Conservation (phyloP, 1,140 invertebrate species). For the Lasioglossum baleicum region DNA sequence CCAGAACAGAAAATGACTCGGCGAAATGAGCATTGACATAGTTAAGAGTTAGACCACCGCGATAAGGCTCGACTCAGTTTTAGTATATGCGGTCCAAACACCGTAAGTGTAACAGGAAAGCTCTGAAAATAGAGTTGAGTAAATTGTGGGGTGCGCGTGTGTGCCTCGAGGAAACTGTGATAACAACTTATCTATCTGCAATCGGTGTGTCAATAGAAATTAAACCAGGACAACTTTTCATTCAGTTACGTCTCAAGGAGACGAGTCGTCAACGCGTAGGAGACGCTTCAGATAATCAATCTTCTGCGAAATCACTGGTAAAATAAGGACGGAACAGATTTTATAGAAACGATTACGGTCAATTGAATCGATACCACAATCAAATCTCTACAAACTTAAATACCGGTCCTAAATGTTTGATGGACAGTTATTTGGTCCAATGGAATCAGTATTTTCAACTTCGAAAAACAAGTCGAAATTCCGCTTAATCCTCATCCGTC, state of each 20-base stretch:
- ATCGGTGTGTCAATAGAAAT: not conserved
- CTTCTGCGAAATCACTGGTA: not conserved
- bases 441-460: no score
- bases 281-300: not conserved
- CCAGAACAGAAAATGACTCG: no score
- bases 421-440: no score
- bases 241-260: not conserved
- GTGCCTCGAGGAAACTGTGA: not conserved
- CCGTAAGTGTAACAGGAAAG: not conserved
- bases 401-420: no score
- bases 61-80: not conserved
- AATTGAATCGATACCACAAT: no score
- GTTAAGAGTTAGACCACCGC: not conserved
- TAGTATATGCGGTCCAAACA: not conserved
- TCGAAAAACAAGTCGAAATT: no score
- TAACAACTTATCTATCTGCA: not conserved
- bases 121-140: not conserved
- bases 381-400: no score
- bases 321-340: no score
- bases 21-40: not conserved
- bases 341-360: no score
- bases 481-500: no score
- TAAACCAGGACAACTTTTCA: not conserved
- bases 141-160: not conserved
- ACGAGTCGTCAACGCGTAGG: not conserved